Percentiles rank a stretch among this genome's conserved stretches.
Conservation (phyloP, 2,113 vertebrate species). For the Barnardius zonarius region DNA sequence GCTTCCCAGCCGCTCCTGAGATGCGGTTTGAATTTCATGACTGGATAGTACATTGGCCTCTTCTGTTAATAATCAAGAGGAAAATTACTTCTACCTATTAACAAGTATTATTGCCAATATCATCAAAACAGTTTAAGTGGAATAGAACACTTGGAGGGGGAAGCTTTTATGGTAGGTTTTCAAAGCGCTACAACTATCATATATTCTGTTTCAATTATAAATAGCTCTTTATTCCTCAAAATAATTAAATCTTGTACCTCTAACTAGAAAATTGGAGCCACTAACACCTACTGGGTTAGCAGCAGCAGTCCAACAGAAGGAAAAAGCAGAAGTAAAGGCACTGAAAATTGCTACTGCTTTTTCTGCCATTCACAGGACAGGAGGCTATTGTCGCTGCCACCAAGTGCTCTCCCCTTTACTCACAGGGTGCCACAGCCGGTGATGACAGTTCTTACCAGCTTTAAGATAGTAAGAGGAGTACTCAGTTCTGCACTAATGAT, state of each 20-base stretch:
- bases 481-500: background rate
- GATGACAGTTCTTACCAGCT: background rate
- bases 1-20: slow-evolving; percentile 27
- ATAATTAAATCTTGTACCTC: background rate
- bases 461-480: background rate
- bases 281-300: background rate
- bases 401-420: background rate
- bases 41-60: background rate
- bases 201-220: background rate
- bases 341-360: background rate
- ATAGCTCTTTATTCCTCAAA: background rate
- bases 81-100: background rate
- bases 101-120: background rate
- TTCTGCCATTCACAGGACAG: background rate
- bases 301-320: background rate
- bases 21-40: background rate
- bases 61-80: slow-evolving; percentile 61
- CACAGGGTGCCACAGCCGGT: background rate
- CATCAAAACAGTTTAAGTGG: background rate
- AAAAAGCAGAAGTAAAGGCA: background rate
- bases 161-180: background rate
- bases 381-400: background rate
- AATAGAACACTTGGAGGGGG: background rate
- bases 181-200: background rate
- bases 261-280: background rate